These are phyloP conservation scores for Tetranychus truncatus DNA, from an alignment of 2,888 invertebrate genomes.

Conservation along the genomic window DNA sequence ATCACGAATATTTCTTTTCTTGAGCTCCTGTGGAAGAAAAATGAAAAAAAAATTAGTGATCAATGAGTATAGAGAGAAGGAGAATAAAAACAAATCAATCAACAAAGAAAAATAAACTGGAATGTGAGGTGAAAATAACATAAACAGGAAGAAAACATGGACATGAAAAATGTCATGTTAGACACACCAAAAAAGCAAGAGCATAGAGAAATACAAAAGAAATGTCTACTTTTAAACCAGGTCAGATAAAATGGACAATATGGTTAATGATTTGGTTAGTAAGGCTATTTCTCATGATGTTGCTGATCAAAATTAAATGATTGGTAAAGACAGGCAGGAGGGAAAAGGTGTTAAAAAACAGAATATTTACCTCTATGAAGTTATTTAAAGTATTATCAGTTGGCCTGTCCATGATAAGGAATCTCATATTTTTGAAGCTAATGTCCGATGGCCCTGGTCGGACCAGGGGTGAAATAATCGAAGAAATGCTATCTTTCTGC, in stretches of 20 bases:
- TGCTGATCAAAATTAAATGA: no score
- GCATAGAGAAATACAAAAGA: no score
- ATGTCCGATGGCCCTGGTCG: conserved; percentile 15
- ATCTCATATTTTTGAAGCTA: conserved; percentile 19
- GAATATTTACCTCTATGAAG: conserved; percentile 32
- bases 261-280: no score
- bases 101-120: not conserved
- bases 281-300: no score
- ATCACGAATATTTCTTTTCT: conserved; percentile 83
- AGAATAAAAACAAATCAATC: not conserved
- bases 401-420: conserved; percentile 31
- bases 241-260: no score
- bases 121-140: not conserved
- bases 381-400: conserved; percentile 33
- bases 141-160: not conserved
- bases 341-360: not conserved
- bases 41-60: not conserved
- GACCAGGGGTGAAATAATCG: conserved; percentile 13
- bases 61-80: not conserved
- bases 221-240: no score
- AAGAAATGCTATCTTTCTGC: not conserved
- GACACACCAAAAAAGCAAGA: no score
- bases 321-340: not conserved
- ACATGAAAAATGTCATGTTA: no score
- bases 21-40: conserved; percentile 42